Percentiles rank a stretch among this genome's conserved stretches.
Conservation (phyloP, 2,888 invertebrate genomes). For the Sussaba pulchella region DNA sequence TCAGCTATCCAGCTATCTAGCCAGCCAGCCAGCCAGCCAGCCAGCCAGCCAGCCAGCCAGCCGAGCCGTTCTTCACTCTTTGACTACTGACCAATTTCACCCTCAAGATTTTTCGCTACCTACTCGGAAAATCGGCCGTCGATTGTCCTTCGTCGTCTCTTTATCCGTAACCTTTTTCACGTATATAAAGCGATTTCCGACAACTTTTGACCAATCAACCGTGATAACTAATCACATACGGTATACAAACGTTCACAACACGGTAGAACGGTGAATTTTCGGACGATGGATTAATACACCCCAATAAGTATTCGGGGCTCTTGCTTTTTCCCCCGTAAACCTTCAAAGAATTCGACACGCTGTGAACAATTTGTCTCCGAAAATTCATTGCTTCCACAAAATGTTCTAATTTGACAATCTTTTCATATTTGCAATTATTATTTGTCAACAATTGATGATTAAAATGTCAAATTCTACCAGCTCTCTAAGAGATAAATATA, state of each 20-base stretch:
- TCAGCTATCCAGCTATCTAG: conserved; percentile 19
- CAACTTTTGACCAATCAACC: conserved; percentile 56
- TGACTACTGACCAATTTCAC: conserved; percentile 59
- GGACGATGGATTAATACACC: conserved; percentile 49
- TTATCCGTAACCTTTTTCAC: conserved; percentile 4
- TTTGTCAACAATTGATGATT: too few relatives aligned
- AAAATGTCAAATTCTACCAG: too few relatives aligned
- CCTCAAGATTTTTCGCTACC: conserved; percentile 55
- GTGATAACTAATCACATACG: conserved; percentile 7
- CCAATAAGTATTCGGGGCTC: conserved; percentile 44
- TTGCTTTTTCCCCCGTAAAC: conserved; percentile 10
- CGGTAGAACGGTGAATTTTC: not conserved
- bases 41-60: conserved; percentile 32
- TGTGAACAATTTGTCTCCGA: not conserved
- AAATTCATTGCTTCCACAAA: not conserved
- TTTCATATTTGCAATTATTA: too few relatives aligned
- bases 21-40: conserved; percentile 31
- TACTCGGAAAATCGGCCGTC: conserved; percentile 58
- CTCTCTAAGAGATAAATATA: too few relatives aligned
- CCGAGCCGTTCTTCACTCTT: conserved; percentile 53
- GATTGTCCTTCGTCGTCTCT: conserved; percentile 12
- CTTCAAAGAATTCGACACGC: not conserved
- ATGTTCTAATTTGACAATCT: too few relatives aligned
- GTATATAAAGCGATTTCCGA: not conserved
- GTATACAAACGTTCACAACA: not conserved